Percentiles rank a stretch among this genome's conserved stretches.
Evolutionary conservation across 2,113 vertebrate species (phyloP).

Genomic region (Eira barbara): DNA sequence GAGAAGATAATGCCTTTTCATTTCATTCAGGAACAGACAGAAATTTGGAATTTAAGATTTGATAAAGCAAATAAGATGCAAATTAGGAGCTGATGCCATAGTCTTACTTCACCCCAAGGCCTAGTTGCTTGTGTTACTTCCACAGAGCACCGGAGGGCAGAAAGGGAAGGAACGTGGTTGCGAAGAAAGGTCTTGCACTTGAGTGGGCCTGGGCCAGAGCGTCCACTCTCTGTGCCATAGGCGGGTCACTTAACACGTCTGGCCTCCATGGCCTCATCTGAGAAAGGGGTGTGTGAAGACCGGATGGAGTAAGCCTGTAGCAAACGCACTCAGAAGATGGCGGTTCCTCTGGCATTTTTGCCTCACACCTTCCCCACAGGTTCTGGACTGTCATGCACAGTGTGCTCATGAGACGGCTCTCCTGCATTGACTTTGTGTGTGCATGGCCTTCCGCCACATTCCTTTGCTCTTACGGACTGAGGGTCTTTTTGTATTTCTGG

Average conservation of each 20-base stretch:
- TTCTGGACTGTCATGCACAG: background rate
- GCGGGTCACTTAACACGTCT: background rate
- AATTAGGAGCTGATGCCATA: background rate
- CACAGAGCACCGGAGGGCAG: background rate
- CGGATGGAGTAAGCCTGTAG: background rate
- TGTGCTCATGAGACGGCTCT: background rate
- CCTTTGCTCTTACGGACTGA: background rate
- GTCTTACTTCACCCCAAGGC: background rate
- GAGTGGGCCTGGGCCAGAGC: background rate
- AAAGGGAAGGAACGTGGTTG: background rate
- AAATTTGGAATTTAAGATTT: background rate
- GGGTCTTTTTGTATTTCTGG: background rate
- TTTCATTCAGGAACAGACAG: background rate
- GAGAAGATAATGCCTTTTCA: slow-evolving; percentile 23
- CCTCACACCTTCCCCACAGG: background rate
- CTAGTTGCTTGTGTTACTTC: background rate
- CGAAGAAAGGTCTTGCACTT: background rate
- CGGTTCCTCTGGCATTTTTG: background rate
- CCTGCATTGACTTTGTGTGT: background rate
- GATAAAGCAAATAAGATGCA: background rate
- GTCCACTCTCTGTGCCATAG: background rate
- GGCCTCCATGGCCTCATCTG: background rate
- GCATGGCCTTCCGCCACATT: background rate
- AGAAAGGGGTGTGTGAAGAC: background rate
- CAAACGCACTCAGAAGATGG: background rate